phyloP scores from a whole-genome alignment of 1,140 invertebrate species.

The Elymnias hypermnestra region DNA sequence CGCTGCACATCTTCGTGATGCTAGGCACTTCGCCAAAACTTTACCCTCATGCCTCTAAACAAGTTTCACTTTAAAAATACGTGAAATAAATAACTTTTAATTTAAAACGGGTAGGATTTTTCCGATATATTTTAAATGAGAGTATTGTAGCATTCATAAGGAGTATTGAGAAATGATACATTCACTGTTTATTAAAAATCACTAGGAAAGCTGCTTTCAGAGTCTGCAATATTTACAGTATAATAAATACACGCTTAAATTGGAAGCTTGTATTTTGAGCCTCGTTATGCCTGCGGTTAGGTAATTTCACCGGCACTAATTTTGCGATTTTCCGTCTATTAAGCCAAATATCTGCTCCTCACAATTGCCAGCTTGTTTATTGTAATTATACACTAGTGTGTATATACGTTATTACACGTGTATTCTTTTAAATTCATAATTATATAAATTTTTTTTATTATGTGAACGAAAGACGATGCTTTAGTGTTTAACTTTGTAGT shows the following conservation, averaged over 20 bases:
- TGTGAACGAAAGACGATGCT: no score
- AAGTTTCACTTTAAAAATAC: no score
- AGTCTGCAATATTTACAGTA: conserved; percentile 6
- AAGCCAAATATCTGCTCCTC: conserved; percentile 6
- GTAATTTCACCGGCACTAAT: conserved; percentile 19
- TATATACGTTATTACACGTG: no score
- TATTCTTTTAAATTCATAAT: not conserved
- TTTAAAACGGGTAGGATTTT: no score
- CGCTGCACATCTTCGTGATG: no score
- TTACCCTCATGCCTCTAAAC: no score
- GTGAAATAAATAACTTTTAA: no score
- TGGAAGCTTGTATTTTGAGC: conserved; percentile 18
- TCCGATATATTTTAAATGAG: not conserved
- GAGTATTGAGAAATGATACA: not conserved
- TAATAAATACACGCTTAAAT: conserved; percentile 12
- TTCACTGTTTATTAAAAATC: not conserved
- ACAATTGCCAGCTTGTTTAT: no score
- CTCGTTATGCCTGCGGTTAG: conserved; percentile 23
- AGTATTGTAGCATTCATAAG: not conserved
- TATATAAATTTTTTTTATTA: no score
- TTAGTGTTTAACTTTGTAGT: no score
- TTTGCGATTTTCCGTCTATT: conserved; percentile 14
- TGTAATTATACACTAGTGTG: no score
- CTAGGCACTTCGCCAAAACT: no score
- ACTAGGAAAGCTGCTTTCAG: not conserved